Base-by-base conservation (phyloP, 2,113 vertebrate species). In the Calcarius ornatus region DNA sequence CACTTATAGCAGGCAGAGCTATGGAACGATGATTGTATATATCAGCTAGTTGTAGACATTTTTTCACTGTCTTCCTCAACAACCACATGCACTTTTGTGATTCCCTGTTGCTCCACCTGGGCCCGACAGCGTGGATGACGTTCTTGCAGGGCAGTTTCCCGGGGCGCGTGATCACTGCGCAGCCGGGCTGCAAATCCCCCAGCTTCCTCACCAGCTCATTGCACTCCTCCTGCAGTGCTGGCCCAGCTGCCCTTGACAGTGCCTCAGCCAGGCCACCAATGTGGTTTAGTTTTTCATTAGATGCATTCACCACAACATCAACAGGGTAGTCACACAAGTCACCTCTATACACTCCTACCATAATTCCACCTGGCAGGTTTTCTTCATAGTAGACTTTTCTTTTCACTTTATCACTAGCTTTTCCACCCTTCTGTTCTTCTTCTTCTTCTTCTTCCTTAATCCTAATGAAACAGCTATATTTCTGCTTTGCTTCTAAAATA, bases 61-160 rank as follows among this genome's bases (percentile, higher is more conserved):
- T 91, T 77, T 65, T 97, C 40, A 99, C 97, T 2, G 51, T 94
- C 81, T 18, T 97, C 56, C 77, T 98, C 48, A 99, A 77, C 48
- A 97, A 57, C 3, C 3, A 7, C 13, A n/a, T 3, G 7, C 97
- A 90, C 43, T 35, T 91, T 1, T 40, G 21, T 27, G 42, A 30
- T 3, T 97, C 72, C 0, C 31, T 3, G 6, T 4, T 2, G 2
- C 79, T 90, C 98, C 97, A 99, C 14, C 7, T 35, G 53, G 99
- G 99, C 50, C 94, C 98, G 6, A 99, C 97, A 5, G 97, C 98
- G 11, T 99, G 98, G 59, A 99, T 98, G 30, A 99, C 61, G 0
- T 97, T 97, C 70, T 93, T 98, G 93, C 98, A 99, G 4, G 83
- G 95, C 6, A 99, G 98, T 1, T 38, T 95, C 7, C 99, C 96